phyloP scores from a whole-genome alignment of 2,888 invertebrate genomes.

The Agrochola lota region DNA sequence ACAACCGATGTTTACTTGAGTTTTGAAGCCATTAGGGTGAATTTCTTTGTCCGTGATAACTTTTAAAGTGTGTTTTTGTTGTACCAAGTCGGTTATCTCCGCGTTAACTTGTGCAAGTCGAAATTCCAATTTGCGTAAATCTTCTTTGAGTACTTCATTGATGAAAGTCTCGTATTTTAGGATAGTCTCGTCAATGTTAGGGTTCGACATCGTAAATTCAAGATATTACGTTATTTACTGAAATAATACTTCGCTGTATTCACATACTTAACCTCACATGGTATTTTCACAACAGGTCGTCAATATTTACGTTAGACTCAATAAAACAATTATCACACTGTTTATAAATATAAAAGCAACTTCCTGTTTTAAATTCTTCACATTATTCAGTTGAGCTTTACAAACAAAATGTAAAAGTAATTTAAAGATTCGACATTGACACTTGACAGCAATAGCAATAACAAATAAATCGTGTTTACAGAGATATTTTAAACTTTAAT shows the following conservation, averaged over 20 bases:
- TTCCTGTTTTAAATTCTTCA: background rate
- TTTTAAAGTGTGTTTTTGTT: conserved; percentile 93
- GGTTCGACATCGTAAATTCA: conserved; percentile 70
- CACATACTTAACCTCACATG: conserved; percentile 49
- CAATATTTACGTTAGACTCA: background rate
- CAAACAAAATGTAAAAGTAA: background rate
- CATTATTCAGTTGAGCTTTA: background rate
- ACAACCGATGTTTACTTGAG: conserved; percentile 94
- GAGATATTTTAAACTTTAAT: background rate
- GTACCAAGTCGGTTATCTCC: conserved; percentile 93
- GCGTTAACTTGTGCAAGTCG: conserved; percentile 91
- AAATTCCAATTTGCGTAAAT: conserved; percentile 91
- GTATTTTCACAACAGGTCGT: background rate
- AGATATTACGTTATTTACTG: background rate
- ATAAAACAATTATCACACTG: background rate
- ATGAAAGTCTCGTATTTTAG: conserved; percentile 93
- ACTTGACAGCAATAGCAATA: background rate
- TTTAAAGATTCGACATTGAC: conserved; percentile 21
- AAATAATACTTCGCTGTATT: background rate
- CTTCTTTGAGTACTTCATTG: conserved; percentile 94
- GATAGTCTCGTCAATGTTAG: conserved; percentile 74
- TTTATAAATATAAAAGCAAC: background rate
- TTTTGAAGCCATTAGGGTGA: conserved; percentile 86
- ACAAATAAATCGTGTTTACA: conserved; percentile 4
- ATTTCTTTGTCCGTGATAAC: conserved; percentile 90